Conservation (phyloP, 2,113 vertebrate species). For the Donacobius atricapilla region DNA sequence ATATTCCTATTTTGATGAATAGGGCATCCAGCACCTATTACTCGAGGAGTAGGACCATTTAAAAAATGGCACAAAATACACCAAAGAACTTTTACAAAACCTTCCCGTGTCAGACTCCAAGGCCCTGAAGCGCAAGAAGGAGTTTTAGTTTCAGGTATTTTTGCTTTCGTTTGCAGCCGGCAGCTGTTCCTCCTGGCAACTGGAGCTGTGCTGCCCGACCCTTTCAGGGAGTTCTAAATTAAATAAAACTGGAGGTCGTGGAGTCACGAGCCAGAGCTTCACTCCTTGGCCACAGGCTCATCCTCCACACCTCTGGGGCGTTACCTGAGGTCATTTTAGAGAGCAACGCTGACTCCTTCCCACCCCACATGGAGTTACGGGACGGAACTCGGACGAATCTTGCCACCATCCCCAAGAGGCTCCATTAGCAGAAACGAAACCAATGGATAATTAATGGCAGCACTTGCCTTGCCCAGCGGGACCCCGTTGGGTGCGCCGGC, state of each 20-base stretch:
- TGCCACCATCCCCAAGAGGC: neutral
- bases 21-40: neutral
- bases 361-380: neutral
- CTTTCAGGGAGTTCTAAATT: neutral
- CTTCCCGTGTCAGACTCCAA: neutral
- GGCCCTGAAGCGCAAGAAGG: neutral
- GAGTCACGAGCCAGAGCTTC: rapidly evolving
- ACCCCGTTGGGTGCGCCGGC: neutral
- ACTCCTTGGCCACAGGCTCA: neutral
- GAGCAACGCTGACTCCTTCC: rapidly evolving
- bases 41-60: neutral
- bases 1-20: neutral
- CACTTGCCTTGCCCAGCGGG: constrained; percentile 64
- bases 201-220: neutral
- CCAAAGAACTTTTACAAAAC: neutral
- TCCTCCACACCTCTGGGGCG: neutral
- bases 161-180: neutral
- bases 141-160: neutral
- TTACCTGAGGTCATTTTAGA: neutral
- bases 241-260: neutral
- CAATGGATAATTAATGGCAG: neutral
- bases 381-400: no score
- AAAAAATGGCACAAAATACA: neutral
- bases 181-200: neutral
- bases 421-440: rapidly evolving